Base-by-base conservation (phyloP, 2,888 invertebrate species). In the Pterostichus niger region DNA sequence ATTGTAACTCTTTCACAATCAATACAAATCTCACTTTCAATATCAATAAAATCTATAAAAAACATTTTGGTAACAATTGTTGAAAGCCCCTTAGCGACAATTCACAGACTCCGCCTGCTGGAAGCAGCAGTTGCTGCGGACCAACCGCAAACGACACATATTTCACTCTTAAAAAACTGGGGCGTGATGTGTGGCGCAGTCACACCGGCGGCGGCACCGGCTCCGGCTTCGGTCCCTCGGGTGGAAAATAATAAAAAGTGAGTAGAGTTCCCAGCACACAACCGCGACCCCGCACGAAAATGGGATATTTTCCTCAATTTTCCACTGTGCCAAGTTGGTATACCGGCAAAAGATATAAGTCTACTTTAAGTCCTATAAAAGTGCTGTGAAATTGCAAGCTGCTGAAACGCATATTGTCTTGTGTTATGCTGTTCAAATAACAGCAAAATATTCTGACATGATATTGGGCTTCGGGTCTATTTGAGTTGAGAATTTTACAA, bases 241-340 rank as follows among this genome's bases (percentile, higher is more conserved):
- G 75, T 31, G 75, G 52, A 33, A 75, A 75, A 24, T 75, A 75
- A 75, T 75, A 75, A 75, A 75, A 75, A 31, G 54, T 75, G 75
- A 75, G 52, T 75, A 75, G 73, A 44, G 17, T 10, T 33, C 33
- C 17, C 13, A 24, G 44, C 71, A 11, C 24, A 75, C 61, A 6
- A 61, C 61, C 52, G 24, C 75, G 31, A 24, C 31, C 35, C 44
- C 15, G 44, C 13, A 44, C 35, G 73, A 73, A 75, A 75, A 75
- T 75, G 75, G 54, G 46, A 75, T 73, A 73, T 46, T 73, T 73
- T 73, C 40, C 73, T 75, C 75, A 52, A 75, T 75, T 75, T 75
- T 52, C 52, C 75, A 75, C 13, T 46, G 52, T 52, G 49, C 24
- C 31, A 52, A 49, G 33, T 52, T 49, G 49, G 15, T 54, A 54